Percentiles rank a stretch among this genome's conserved stretches.
Conservation (phyloP, 2,113 vertebrate species). For the Lophotis ruficrista region DNA sequence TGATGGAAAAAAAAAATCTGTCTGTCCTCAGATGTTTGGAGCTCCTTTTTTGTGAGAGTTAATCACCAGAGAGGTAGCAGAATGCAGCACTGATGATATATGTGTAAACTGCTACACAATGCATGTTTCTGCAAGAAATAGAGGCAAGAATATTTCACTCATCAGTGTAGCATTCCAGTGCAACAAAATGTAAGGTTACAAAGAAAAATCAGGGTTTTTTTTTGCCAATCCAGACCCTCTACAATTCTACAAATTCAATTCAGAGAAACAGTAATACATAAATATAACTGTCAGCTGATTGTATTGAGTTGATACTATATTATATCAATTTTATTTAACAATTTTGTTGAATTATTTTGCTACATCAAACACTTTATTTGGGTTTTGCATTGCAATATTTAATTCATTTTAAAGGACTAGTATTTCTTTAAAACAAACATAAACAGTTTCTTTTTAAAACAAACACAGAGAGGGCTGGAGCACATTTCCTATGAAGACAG, state of each 20-base stretch:
- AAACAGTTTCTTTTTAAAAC: no score
- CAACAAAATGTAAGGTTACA: not conserved
- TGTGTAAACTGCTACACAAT: no score
- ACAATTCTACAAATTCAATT: not conserved
- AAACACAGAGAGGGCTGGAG: no score
- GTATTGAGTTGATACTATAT: not conserved
- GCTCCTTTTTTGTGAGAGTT: not conserved
- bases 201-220: not conserved
- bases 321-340: not conserved
- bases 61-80: not conserved
- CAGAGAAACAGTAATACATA: not conserved
- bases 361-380: not conserved
- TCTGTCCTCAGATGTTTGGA: not conserved
- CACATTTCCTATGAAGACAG: no score
- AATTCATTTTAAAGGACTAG: not conserved
- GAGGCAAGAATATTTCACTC: not conserved
- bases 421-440: not conserved
- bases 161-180: not conserved
- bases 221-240: not conserved
- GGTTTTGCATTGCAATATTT: not conserved
- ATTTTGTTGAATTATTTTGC: not conserved
- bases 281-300: not conserved
- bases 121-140: not conserved
- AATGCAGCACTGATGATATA: rapidly evolving
- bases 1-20: no score